These are phyloP conservation scores for Lepilemur ruficaudatus DNA, from an alignment of 2,797 vertebrate species.

Conservation along the genomic window DNA sequence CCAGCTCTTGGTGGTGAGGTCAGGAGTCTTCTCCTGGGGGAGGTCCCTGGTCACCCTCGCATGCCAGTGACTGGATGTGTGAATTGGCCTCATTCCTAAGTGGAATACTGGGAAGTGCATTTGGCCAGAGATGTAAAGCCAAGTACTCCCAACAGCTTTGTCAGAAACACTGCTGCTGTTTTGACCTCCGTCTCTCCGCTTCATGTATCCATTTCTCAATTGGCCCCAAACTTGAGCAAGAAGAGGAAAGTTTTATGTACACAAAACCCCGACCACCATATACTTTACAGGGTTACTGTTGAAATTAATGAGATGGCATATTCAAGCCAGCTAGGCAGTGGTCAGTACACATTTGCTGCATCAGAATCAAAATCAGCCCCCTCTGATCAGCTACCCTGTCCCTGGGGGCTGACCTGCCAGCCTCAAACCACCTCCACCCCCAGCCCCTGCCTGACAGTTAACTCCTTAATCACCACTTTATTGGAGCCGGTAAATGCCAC, in stretches of 20 bases:
- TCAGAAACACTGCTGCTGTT: neutral
- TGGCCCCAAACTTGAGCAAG: neutral
- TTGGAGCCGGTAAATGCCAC: neutral
- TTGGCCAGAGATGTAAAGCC: neutral
- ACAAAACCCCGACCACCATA: neutral
- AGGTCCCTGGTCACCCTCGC: neutral
- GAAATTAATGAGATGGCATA: neutral
- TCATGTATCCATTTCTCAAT: neutral
- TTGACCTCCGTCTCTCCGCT: neutral
- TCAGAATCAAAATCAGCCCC: neutral
- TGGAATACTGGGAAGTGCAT: neutral
- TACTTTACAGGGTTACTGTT: neutral
- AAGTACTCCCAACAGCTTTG: neutral
- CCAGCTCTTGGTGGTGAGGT: neutral
- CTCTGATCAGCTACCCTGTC: neutral
- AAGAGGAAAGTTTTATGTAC: neutral
- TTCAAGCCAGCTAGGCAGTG: neutral
- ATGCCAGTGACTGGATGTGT: neutral
- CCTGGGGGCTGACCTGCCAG: neutral
- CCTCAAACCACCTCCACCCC: neutral
- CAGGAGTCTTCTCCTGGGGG: neutral
- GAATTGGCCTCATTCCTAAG: neutral
- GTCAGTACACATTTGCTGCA: neutral
- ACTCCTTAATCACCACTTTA: neutral
- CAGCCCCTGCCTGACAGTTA: neutral